Conservation (phyloP, 92 coral and sea anemone species). For the Parazoanthus darwini region DNA sequence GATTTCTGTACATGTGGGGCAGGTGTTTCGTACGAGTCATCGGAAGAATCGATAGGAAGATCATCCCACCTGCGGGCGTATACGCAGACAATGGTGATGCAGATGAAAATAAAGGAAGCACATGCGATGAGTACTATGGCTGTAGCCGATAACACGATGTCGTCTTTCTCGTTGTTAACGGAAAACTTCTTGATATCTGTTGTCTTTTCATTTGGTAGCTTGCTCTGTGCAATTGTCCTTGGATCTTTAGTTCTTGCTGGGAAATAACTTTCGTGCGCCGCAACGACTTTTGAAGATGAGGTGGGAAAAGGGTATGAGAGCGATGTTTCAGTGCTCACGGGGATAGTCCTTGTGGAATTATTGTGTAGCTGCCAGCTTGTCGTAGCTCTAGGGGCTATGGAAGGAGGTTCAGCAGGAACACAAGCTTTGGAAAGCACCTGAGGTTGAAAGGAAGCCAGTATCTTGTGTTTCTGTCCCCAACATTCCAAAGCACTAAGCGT, state of each 20-base stretch:
- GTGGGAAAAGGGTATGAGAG: neutral
- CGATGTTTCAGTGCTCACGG: neutral
- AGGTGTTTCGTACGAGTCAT: neutral
- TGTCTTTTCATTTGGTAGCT: neutral
- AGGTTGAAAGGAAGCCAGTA: neutral
- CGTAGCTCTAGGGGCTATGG: neutral
- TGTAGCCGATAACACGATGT: constrained; percentile 19
- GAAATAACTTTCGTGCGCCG: constrained; percentile 22
- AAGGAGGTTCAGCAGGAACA: neutral
- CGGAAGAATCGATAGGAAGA: neutral
- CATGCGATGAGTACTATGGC: constrained; percentile 18
- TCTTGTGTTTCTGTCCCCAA: constrained; percentile 21
- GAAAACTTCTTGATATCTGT: neutral
- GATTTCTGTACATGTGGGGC: neutral
- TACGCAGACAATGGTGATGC: constrained; percentile 2
- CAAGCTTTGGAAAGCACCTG: constrained; percentile 10
- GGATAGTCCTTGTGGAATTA: neutral
- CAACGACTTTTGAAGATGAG: neutral
- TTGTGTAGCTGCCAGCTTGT: neutral
- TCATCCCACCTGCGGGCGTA: constrained; percentile 35
- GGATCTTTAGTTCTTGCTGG: neutral
- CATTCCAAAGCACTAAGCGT: constrained; percentile 22
- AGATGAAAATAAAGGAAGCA: constrained; percentile 9
- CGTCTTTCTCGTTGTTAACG: neutral
- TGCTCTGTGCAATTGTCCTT: neutral